phyloP scores from a whole-genome alignment of 2,113 vertebrate genomes.

The Scalopus aquaticus region DNA sequence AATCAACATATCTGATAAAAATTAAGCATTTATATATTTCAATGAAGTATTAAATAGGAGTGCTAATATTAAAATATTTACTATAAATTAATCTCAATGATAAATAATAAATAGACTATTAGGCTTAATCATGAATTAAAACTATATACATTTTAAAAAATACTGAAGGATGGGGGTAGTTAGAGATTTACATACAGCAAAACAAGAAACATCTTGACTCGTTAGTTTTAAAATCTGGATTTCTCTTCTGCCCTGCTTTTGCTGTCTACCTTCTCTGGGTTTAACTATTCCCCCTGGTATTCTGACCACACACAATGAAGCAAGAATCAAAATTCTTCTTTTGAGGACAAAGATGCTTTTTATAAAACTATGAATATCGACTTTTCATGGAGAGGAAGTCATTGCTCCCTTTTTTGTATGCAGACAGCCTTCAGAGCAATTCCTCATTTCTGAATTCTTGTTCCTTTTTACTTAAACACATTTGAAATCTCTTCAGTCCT shows the following conservation, averaged over 20 bases:
- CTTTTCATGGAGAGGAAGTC: slow-evolving; percentile 67
- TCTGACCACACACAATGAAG: slow-evolving; percentile 54
- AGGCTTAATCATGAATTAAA: neutral
- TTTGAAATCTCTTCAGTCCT: slow-evolving; percentile 47
- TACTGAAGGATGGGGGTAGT: neutral
- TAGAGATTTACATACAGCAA: neutral
- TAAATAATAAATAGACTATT: neutral
- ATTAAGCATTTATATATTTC: neutral
- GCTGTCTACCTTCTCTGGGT: neutral
- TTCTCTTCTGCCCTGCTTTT: neutral
- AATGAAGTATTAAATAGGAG: neutral
- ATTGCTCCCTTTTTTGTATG: slow-evolving; percentile 36
- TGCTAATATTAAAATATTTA: neutral
- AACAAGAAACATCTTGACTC: neutral
- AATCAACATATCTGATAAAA: neutral
- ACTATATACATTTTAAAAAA: neutral
- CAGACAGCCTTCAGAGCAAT: slow-evolving; percentile 29
- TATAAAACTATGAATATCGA: slow-evolving; percentile 62
- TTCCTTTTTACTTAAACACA: slow-evolving; percentile 34
- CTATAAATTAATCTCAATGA: neutral
- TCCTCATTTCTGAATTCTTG: neutral
- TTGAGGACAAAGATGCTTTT: slow-evolving; percentile 72
- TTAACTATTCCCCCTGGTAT: slow-evolving; percentile 45
- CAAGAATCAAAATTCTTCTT: slow-evolving; percentile 53
- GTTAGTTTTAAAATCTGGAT: neutral